Conservation (phyloP, 2,888 invertebrate species). For the Prosopocoilus inquinatus region DNA sequence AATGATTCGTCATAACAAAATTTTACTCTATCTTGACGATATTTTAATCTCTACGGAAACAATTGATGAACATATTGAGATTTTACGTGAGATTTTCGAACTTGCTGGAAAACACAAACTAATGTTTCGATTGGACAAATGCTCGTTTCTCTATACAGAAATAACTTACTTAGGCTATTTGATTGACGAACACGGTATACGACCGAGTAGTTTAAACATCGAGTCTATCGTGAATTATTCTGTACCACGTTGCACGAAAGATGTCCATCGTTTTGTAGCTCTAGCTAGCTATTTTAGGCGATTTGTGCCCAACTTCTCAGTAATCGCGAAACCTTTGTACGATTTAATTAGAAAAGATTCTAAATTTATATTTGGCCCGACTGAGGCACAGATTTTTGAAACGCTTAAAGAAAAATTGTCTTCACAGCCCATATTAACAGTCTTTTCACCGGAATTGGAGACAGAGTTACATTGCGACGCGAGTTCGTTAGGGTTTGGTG, state of each 20-base stretch:
- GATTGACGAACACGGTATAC: slow-evolving; percentile 24
- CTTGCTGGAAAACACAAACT: slow-evolving; percentile 23
- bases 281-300: slow-evolving; percentile 34
- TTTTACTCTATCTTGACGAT: no score
- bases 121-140: slow-evolving; percentile 21
- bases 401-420: slow-evolving; percentile 24
- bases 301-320: slow-evolving; percentile 29
- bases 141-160: slow-evolving; percentile 20
- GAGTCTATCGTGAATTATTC: slow-evolving; percentile 29
- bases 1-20: no score
- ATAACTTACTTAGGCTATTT: slow-evolving; percentile 28
- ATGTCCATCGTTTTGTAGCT: slow-evolving; percentile 33
- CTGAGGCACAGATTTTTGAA: slow-evolving; percentile 27
- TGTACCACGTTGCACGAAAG: slow-evolving; percentile 23
- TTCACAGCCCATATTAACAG: slow-evolving; percentile 30
- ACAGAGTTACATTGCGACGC: slow-evolving; percentile 44
- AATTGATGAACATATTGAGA: slow-evolving; percentile 3
- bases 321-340: slow-evolving; percentile 35
- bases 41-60: no score
- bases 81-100: slow-evolving; percentile 12
- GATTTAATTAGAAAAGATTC: slow-evolving; percentile 29
- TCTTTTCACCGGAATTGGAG: slow-evolving; percentile 35
- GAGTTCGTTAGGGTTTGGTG: slow-evolving; percentile 36
- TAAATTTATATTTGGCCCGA: slow-evolving; percentile 29
- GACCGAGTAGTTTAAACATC: slow-evolving; percentile 24